These are phyloP conservation scores for Melieria crassipennis DNA, from an alignment of 2,888 invertebrate species.

Conservation along the genomic window DNA sequence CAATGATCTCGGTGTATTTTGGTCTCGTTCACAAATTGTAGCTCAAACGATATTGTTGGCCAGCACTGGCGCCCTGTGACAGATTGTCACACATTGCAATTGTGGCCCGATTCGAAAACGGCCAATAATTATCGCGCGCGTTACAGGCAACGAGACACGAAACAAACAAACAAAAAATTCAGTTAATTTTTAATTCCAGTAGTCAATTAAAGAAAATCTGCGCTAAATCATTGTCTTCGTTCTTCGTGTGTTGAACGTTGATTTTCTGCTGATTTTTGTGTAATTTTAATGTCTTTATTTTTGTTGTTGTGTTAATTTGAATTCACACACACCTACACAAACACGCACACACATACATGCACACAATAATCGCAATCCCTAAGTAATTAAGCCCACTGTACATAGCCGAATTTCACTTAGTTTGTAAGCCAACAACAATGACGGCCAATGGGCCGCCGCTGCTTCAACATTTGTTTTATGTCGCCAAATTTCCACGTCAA, in stretches of 20 bases:
- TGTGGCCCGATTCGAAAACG: background rate
- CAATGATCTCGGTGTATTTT: conserved; percentile 61
- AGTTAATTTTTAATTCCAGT: conserved; percentile 19
- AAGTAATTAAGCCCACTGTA: too few species aligned
- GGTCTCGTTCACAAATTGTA: conserved; percentile 4
- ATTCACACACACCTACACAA: conserved; percentile 6
- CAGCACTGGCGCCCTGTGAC: background rate
- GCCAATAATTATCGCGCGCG: background rate
- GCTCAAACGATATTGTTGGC: background rate
- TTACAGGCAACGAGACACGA: background rate
- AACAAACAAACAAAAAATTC: conserved; percentile 23
- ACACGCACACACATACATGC: background rate
- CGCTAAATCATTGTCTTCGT: too few species aligned
- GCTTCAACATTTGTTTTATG: background rate
- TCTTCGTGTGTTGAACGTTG: too few species aligned
- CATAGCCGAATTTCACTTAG: too few species aligned
- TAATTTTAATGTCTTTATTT: too few species aligned
- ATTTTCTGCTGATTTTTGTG: too few species aligned
- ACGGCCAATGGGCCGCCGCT: too few species aligned
- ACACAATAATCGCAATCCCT: too few species aligned
- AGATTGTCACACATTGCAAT: background rate
- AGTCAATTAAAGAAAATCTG: conserved; percentile 6
- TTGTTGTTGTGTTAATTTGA: background rate
- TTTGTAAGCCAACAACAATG: too few species aligned
- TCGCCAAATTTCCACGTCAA: conserved; percentile 29